Conservation (phyloP, 2,797 vertebrate genomes). For the Oceanodroma leucorhoa region DNA sequence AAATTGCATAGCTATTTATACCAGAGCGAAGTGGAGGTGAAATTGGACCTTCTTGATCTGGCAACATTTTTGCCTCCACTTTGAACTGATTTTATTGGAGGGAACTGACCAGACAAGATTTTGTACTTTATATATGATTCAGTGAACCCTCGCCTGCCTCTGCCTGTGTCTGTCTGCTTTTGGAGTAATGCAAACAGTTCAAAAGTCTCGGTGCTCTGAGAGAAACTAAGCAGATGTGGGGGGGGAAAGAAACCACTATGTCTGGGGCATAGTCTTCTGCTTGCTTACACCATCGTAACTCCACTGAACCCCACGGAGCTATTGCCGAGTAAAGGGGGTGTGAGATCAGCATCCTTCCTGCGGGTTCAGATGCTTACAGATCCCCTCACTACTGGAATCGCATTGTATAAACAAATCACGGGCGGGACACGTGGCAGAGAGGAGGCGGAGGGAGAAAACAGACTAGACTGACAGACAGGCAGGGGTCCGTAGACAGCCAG, state of each 20-base stretch:
- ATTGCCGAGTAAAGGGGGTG: neutral
- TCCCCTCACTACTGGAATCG: neutral
- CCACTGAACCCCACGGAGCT: neutral
- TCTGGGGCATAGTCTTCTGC: neutral
- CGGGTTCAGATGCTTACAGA: neutral
- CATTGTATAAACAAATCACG: neutral
- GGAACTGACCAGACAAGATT: neutral
- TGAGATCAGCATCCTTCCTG: neutral
- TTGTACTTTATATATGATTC: neutral
- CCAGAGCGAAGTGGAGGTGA: neutral
- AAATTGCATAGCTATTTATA: constrained; percentile 17
- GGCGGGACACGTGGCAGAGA: constrained; percentile 16
- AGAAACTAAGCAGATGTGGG: neutral
- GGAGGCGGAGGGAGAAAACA: neutral
- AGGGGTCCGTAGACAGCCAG: constrained; percentile 59
- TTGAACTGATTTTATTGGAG: neutral
- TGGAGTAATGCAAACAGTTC: neutral
- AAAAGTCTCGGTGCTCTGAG: neutral
- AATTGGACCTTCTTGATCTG: constrained; percentile 11
- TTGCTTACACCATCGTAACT: neutral
- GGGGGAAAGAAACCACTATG: neutral
- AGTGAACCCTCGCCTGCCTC: neutral
- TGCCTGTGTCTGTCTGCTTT: neutral
- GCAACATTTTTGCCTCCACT: neutral
- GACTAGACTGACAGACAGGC: constrained; percentile 23